Evolutionary conservation across 1,140 invertebrate species (phyloP).

Genomic region (Leptopilina boulardi): DNA sequence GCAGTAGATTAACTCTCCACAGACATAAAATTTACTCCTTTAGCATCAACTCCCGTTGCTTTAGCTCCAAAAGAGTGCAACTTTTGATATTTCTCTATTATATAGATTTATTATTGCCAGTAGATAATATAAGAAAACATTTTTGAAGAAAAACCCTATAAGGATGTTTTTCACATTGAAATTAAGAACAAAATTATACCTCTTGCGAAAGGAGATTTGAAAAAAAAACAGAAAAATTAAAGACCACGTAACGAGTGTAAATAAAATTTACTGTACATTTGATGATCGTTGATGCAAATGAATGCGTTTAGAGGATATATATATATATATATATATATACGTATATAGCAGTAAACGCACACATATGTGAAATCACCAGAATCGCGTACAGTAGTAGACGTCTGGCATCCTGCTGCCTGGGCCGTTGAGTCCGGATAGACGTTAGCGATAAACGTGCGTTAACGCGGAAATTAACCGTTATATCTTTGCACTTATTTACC

Average conservation of each 20-base stretch:
- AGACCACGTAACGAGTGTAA: neutral
- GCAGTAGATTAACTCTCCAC: too few species aligned
- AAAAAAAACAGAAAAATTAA: neutral
- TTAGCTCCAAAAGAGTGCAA: too few species aligned
- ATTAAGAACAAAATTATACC: too few species aligned
- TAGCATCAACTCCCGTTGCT: too few species aligned
- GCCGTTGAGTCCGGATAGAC: slow-evolving; percentile 69
- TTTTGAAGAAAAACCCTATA: too few species aligned
- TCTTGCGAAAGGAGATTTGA: too few species aligned
- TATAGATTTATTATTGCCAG: too few species aligned
- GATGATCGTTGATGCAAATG: slow-evolving; percentile 19
- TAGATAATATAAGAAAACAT: too few species aligned
- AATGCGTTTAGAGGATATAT: slow-evolving; percentile 1
- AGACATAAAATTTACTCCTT: too few species aligned
- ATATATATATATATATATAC: too few species aligned
- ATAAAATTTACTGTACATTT: neutral
- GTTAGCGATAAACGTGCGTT: slow-evolving; percentile 70
- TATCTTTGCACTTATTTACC: slow-evolving; percentile 75
- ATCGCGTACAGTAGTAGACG: slow-evolving; percentile 48
- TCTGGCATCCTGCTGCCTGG: slow-evolving; percentile 66
- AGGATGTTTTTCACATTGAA: too few species aligned
- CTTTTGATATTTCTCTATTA: too few species aligned
- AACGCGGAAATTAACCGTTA: slow-evolving; percentile 76
- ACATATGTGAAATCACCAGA: slow-evolving; percentile 46
- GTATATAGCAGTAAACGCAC: slow-evolving; percentile 19